These are phyloP conservation scores for Acronicta aceris DNA, from an alignment of 2,888 invertebrate genomes.

Conservation along the genomic window DNA sequence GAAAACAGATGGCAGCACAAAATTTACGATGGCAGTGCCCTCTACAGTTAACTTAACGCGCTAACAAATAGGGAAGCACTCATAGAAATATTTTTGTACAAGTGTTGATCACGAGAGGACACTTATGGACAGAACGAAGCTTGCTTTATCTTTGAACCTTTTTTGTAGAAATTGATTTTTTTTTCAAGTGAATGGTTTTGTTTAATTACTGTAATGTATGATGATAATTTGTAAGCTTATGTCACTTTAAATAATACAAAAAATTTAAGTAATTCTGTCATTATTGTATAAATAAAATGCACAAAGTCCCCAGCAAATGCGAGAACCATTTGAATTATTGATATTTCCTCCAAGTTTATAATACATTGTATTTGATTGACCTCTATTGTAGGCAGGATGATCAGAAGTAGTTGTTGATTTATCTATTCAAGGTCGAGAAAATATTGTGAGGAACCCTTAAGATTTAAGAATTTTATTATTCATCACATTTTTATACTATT, in stretches of 20 bases:
- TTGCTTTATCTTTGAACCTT: background rate
- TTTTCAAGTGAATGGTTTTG: background rate
- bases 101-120: constrained; percentile 40
- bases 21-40: constrained; percentile 53
- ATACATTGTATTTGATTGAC: constrained; percentile 47
- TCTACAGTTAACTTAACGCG: constrained; percentile 52
- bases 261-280: background rate
- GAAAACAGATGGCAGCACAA: constrained; percentile 67
- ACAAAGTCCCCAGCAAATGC: constrained; percentile 6
- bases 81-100: constrained; percentile 19
- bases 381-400: constrained; percentile 38
- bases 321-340: constrained; percentile 48
- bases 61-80: constrained; percentile 21
- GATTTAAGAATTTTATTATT: constrained; percentile 34
- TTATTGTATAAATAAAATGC: constrained; percentile 16
- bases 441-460: constrained; percentile 39
- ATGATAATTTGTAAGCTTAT: background rate
- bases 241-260: background rate
- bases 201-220: background rate
- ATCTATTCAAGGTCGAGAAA: constrained; percentile 45
- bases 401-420: constrained; percentile 36
- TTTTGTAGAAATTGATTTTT: background rate
- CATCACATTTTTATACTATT: constrained; percentile 37
- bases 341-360: constrained; percentile 44
- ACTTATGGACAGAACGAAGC: constrained; percentile 13